phyloP scores from a whole-genome alignment of 2,797 vertebrate species.

The Lithobates pipiens region DNA sequence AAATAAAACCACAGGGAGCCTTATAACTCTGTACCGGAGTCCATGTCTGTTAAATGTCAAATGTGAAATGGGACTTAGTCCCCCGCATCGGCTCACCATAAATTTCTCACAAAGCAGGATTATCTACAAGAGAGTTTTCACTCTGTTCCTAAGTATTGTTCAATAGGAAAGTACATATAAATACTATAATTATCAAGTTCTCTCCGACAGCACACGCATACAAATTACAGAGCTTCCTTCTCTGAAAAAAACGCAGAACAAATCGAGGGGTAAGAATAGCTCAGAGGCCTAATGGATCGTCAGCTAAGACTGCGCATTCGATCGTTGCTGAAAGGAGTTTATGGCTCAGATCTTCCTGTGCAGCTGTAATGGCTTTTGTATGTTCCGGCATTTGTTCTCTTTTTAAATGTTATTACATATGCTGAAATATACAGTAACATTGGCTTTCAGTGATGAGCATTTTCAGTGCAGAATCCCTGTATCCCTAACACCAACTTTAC shows the following conservation, averaged over 20 bases:
- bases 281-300: background rate
- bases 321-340: background rate
- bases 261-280: conserved; percentile 25
- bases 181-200: conserved; percentile 56
- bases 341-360: background rate
- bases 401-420: too few relatives aligned
- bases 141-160: conserved; percentile 35
- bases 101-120: conserved; percentile 4
- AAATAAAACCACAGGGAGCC: background rate
- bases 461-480: too few relatives aligned
- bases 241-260: conserved; percentile 7
- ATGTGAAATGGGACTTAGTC: background rate
- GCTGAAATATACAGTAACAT: too few relatives aligned
- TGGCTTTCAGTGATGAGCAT: too few relatives aligned
- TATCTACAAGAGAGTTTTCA: conserved; percentile 14
- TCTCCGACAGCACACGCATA: conserved; percentile 18
- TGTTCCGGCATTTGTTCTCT: too few relatives aligned
- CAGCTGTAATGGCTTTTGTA: background rate
- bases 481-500: too few relatives aligned
- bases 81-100: background rate
- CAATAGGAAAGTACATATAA: conserved; percentile 45
- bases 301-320: conserved; percentile 4
- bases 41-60: background rate
- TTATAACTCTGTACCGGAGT: background rate
- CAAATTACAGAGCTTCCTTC: conserved; percentile 30